Evolutionary conservation across 2,888 invertebrate genomes (phyloP), one percentile per base, ranked within the genome.

Genomic region (Temnothorax rugatulus): DNA sequence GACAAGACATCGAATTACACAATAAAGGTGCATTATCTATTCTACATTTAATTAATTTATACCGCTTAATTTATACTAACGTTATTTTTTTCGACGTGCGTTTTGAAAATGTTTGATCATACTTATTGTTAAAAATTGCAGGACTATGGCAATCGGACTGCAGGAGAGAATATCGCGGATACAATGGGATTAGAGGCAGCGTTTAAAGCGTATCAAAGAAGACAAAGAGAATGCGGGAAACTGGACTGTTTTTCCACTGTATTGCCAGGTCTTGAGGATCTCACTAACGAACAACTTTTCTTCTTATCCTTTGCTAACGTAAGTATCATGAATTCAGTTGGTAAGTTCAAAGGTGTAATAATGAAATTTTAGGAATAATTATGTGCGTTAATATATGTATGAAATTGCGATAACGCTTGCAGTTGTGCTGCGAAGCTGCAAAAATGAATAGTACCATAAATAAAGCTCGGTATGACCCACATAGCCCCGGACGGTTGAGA

Each of bases 101-200:
- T 21, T 71, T 4, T 21, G 1, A 50, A 52, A 77, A n/a, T 7
- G 2, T 18, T 59, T 11, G 0, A 21, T 57, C 2, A 8, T 15
- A 47, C 1, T n/a, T 15, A 18, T 34, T 59, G 4, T 13, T 0
- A 0, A 50, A 29, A 41, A 61, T 87, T 86, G 7, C 92, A 97
- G 97, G 95, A 96, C 88, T 96, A 97, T 93, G 90, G 90, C 1
- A 87, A 96, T 92, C 96, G 96, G 94, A 98, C 98, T 29, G 97
- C 97, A 91, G 97, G 97, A 68, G 98, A 98, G 95, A 98, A 98
- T 95, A 98, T 98, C 83, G 98, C 98, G 0, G 98, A 98, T 95
- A 97, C 98, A 94, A 98, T 97, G 86, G 98, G 98, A 0, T 95
- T 98, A 75, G 96, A 97, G 88, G 97, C 97, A 61, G 97, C 97